Conservation (phyloP, 2,113 vertebrate species). For the pig (Sus scrofa) region DNA sequence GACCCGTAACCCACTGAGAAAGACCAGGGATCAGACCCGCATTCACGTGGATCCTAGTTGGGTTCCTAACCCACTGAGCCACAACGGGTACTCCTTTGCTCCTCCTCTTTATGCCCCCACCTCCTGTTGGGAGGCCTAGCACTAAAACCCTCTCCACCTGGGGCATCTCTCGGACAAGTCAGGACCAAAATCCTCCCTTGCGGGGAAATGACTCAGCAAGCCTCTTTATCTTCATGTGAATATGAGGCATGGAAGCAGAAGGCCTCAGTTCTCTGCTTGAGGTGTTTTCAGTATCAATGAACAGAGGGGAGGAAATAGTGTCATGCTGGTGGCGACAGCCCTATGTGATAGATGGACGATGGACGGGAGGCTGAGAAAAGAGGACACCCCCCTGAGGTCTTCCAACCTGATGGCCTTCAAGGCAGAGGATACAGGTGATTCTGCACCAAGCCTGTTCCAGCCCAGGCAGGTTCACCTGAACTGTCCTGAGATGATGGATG, state of each 20-base stretch:
- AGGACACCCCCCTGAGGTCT: not conserved
- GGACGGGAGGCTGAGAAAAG: not conserved
- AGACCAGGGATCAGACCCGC: too few species aligned
- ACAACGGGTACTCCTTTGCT: not conserved
- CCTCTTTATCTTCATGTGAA: not conserved
- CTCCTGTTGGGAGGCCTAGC: not conserved
- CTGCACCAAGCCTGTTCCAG: not conserved
- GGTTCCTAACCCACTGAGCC: too few species aligned
- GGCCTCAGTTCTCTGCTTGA: not conserved
- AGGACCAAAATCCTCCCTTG: not conserved
- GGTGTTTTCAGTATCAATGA: not conserved
- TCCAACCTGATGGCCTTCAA: not conserved
- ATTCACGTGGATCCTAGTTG: too few species aligned
- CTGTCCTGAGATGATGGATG: accelerated
- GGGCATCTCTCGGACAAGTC: not conserved
- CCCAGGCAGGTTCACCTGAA: not conserved
- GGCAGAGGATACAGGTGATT: not conserved
- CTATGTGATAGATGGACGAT: not conserved
- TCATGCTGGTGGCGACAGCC: not conserved
- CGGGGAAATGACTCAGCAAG: not conserved
- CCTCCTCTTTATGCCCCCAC: not conserved
- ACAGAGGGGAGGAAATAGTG: not conserved
- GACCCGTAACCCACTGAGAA: too few species aligned
- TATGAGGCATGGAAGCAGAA: not conserved
- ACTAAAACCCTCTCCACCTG: not conserved